Percentiles rank a stretch among this genome's conserved stretches.
Conservation (phyloP, 2,113 vertebrate genomes). For the Tragelaphus buxtoni region DNA sequence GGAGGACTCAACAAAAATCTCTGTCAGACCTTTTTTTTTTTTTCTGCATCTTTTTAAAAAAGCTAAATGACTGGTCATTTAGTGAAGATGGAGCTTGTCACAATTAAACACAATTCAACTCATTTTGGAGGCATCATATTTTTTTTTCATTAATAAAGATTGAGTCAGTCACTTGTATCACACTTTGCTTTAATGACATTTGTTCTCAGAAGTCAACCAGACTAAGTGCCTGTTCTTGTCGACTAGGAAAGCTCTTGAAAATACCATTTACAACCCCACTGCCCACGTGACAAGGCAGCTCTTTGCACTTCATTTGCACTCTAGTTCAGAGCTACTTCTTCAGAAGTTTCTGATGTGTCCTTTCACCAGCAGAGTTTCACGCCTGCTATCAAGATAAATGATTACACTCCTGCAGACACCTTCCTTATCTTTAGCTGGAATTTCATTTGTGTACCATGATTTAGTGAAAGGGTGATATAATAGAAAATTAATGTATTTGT, state of each 20-base stretch:
- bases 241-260: conserved; percentile 54
- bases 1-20: background rate
- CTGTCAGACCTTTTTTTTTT: background rate
- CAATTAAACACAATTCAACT: background rate
- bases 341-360: conserved; percentile 21
- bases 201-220: conserved; percentile 52
- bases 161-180: conserved; percentile 10
- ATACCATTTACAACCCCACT: conserved; percentile 33
- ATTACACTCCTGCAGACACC: background rate
- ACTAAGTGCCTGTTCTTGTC: conserved; percentile 56
- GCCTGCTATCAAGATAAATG: conserved; percentile 21
- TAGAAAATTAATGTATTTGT: conserved; percentile 46
- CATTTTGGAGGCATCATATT: conserved; percentile 40
- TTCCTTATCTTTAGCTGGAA: conserved; percentile 42
- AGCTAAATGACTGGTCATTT: background rate
- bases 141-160: conserved; percentile 46
- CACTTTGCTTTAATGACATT: conserved; percentile 49
- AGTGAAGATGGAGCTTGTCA: background rate
- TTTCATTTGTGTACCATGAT: conserved; percentile 26
- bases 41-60: background rate
- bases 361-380: background rate
- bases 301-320: conserved; percentile 46
- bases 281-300: conserved; percentile 2
- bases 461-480: background rate
- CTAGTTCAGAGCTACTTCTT: conserved; percentile 39